Evolutionary conservation across 2,888 invertebrate species (phyloP).

Genomic region (Habroteleia sp.): DNA sequence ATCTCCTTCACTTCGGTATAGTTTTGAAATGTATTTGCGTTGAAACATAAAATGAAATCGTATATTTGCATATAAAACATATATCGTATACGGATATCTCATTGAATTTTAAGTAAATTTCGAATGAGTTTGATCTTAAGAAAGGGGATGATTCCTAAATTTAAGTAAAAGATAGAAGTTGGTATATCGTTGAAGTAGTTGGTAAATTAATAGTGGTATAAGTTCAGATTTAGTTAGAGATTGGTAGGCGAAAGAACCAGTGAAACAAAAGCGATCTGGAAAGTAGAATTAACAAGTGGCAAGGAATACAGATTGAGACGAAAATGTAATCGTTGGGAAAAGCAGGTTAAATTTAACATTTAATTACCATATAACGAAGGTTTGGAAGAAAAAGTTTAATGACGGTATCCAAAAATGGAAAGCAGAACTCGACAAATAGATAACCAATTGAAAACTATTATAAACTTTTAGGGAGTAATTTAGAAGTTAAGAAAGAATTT

Average conservation of each 20-base stretch:
- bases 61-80: too few species aligned
- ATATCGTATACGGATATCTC: too few species aligned
- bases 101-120: too few species aligned
- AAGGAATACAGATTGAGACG: background rate
- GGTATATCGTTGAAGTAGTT: background rate
- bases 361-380: background rate
- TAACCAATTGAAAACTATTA: slow-evolving; percentile 39
- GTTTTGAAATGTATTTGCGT: too few species aligned
- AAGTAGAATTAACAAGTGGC: background rate
- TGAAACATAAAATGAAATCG: too few species aligned
- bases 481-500: slow-evolving; percentile 28
- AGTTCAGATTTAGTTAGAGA: too few species aligned
- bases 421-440: slow-evolving; percentile 31
- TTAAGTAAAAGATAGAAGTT: too few species aligned
- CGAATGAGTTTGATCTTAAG: too few species aligned
- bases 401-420: slow-evolving; percentile 2
- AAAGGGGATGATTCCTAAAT: too few species aligned
- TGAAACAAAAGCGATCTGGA: background rate
- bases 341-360: background rate
- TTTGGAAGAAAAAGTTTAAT: background rate
- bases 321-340: background rate
- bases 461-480: slow-evolving; percentile 33
- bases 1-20: too few species aligned
- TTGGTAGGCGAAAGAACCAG: too few species aligned
- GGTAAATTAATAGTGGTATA: too few species aligned